Base-by-base conservation (phyloP, 2,113 vertebrate genomes). In the Puntigrus tetrazona region DNA sequence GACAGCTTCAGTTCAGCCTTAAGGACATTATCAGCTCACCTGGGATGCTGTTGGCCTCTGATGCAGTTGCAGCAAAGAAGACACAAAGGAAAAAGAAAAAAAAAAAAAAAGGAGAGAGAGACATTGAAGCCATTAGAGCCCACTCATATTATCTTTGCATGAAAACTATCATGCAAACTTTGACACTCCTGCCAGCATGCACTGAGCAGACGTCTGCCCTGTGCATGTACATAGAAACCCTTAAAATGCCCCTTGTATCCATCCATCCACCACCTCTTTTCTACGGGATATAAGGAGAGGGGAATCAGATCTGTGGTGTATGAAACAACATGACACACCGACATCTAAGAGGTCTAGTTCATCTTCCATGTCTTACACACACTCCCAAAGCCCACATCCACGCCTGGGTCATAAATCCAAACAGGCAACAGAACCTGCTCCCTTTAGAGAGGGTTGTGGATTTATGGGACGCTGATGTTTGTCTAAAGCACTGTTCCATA, bases 31-130 rank as follows among this genome's bases (percentile, higher is more conserved):
- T 59, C 90, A 88, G 96, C 97, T 99, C 95, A 99, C 98, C 98
- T 98, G 97, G 96, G 90, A 95, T 94, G 92, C 87, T 95, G 95
- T 86, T 96, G 95, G 95, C 95, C 92, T 96, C 98, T 99, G 96
- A 70, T 7, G 90, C 88, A 86, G 92, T 91, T 90, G 92, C 92
- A 91, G 92, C 87, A 93, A 92, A 89, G 73, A 87, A 90, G 18
- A 89, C 82, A 87, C 77, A 92, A 78, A 89, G 52, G 89, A n/a
- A 87, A 92, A 90, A 91, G 85, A 89, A 83, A 50, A 55, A 41
- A 69, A 69, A 45, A 76, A 52, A 47, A 72, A 63, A 82, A 59
- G 20, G 41, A 76, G 34, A 88, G 83, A 84, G 55, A 89, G 73
- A 89, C 78, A 90, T 75, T 38, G 77, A 31, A 45, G 81, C 27